Base-by-base conservation (phyloP, 2,888 invertebrate genomes). In the Scaptodrosophila latifasciaeformis region DNA sequence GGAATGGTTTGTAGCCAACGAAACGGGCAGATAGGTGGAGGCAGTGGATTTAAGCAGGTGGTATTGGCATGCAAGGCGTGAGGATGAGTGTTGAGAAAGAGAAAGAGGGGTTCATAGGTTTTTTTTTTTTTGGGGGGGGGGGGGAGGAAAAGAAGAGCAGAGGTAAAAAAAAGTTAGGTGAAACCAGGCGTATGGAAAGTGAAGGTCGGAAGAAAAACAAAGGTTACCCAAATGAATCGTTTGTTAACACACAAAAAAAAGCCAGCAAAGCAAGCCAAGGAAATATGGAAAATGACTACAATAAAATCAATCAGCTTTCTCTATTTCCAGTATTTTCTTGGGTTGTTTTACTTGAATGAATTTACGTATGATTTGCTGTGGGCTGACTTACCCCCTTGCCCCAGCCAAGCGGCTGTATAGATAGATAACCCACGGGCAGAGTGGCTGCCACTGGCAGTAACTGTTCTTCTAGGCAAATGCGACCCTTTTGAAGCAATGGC, bases 391-490 rank as follows among this genome's bases (percentile, higher is more conserved):
- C 95, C 87, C 96, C 96, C 91, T 92, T 96, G 50, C 96, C 96
- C 54, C 96, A 89, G 27, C 96, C 96, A 49, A 96, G 89, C 1
- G 95, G 95, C 83, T 96, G 94, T 78, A 96, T 93, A 9, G 94
- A 90, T 40, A 97, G 89, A 87, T 99, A 99, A 37, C 96, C 96
- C 3, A 93, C 89, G 0, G 97, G 96, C 57, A 98, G 89, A 83
- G 94, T 92, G 7, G 94, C 91, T 0, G 98, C 95, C 34, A 99
- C 95, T 0, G 96, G 92, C 66, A 97, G 88, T 62, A 89, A 89
- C 70, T 95, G 93, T 64, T 93, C 90, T 77, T 96, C 96, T 49
- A 94, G 91, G 54, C 92, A 91, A 62, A 96, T 88, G 85, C 94
- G 94, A 75, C 94, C 95, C 86, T 94, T 96, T 64, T 90, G 89